Conservation (phyloP, 2,888 invertebrate genomes). For the Parnassius glacialis region DNA sequence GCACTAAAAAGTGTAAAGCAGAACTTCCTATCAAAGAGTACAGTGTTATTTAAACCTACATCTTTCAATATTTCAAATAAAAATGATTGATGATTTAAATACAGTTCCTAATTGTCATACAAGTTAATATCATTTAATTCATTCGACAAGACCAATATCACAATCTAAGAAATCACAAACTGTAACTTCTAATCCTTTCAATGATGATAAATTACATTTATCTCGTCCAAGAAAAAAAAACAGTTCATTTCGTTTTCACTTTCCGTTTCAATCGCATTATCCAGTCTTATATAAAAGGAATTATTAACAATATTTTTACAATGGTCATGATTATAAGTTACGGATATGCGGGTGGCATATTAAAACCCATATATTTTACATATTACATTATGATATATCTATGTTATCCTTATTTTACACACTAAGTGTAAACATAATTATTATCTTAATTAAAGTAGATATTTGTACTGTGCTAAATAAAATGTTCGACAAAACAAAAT, state of each 20-base stretch:
- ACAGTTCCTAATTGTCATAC: constrained; percentile 20
- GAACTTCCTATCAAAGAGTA: background rate
- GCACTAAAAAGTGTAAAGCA: constrained; percentile 14
- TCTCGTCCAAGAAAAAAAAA: constrained; percentile 12
- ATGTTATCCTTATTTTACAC: constrained; percentile 1
- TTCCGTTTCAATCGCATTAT: background rate
- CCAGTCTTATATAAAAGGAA: constrained; percentile 13
- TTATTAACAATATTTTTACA: background rate
- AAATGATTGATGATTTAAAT: constrained; percentile 9
- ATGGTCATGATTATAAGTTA: background rate
- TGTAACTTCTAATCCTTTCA: constrained; percentile 5
- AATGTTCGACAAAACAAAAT: constrained; percentile 19
- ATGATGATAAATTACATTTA: constrained; percentile 20
- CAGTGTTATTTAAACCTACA: background rate
- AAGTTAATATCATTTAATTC: constrained; percentile 20
- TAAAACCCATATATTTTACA: constrained; percentile 4
- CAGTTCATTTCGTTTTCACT: no score
- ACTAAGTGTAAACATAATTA: constrained; percentile 4
- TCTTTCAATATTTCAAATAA: background rate
- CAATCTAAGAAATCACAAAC: constrained; percentile 24
- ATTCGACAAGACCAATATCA: constrained; percentile 25
- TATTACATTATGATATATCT: background rate
- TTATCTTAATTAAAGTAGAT: constrained; percentile 11
- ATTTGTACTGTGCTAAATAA: constrained; percentile 25
- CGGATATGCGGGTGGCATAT: constrained; percentile 9